phyloP scores from a whole-genome alignment of 2,888 invertebrate genomes.

The Athalia cordata region DNA sequence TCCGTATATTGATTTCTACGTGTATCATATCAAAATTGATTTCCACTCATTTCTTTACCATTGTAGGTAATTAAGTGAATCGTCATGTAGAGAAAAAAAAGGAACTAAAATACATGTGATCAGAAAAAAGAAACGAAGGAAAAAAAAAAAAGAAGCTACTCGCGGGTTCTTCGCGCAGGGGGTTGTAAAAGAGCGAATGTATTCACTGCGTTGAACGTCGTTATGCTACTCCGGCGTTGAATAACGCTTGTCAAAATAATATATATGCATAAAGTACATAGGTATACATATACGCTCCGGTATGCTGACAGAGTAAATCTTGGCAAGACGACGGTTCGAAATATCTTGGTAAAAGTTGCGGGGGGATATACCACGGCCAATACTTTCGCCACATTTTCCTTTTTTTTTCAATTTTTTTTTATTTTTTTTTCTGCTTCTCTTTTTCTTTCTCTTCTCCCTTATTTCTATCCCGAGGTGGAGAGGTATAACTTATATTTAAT shows the following conservation, averaged over 20 bases:
- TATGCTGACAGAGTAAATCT: not conserved
- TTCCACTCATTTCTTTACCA: too few species aligned
- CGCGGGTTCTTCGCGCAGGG: not conserved
- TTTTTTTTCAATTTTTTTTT: not conserved
- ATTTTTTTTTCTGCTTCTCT: not conserved
- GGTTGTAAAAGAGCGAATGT: not conserved
- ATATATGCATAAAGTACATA: not conserved
- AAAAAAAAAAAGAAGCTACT: too few species aligned
- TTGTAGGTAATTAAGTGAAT: too few species aligned
- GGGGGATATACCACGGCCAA: not conserved
- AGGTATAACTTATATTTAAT: constrained; percentile 70
- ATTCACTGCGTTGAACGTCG: constrained; percentile 12
- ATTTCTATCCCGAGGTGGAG: constrained; percentile 43
- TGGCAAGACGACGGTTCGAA: constrained; percentile 10
- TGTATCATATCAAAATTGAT: too few species aligned
- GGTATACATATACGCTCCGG: not conserved
- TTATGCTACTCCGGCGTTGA: not conserved
- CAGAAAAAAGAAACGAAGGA: too few species aligned
- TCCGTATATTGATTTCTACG: too few species aligned
- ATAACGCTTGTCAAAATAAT: not conserved
- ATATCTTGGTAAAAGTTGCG: constrained; percentile 9
- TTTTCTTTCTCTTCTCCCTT: constrained; percentile 26
- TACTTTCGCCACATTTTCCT: not conserved
- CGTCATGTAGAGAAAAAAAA: too few species aligned
- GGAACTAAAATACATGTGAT: too few species aligned